Evolutionary conservation across 2,888 invertebrate species (phyloP).

Genomic region (Chrysodeixis includens): DNA sequence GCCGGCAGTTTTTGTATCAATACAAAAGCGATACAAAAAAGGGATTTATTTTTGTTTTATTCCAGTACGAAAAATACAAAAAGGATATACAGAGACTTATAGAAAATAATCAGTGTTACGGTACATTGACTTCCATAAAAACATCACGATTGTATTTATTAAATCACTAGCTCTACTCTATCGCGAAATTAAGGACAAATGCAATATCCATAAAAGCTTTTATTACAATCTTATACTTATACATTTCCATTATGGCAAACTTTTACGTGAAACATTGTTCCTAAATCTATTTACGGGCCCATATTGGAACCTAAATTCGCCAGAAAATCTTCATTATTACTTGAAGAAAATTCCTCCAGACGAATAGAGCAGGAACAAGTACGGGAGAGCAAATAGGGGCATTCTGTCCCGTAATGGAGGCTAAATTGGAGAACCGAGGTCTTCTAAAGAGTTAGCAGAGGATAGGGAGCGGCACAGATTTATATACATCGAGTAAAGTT

Average conservation of each 20-base stretch:
- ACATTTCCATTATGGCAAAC: not conserved
- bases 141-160: not conserved
- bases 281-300: conserved; percentile 44
- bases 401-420: conserved; percentile 39
- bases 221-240: not conserved
- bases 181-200: not conserved
- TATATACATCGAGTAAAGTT: conserved; percentile 16
- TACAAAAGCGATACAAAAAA: no score
- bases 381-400: conserved; percentile 39
- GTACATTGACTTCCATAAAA: not conserved
- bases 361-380: conserved; percentile 41
- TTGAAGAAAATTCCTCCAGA: conserved; percentile 37
- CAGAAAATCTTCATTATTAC: conserved; percentile 46
- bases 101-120: not conserved
- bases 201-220: not conserved
- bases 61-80: not conserved
- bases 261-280: conserved; percentile 28
- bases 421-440: conserved; percentile 41
- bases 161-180: not conserved
- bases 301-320: conserved; percentile 37
- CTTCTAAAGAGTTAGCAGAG: conserved; percentile 15
- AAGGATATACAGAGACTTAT: not conserved
- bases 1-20: no score
- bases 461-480: conserved; percentile 14
- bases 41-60: no score